Base-by-base conservation (phyloP, 2,797 vertebrate species). In the Syngnathus acus region DNA sequence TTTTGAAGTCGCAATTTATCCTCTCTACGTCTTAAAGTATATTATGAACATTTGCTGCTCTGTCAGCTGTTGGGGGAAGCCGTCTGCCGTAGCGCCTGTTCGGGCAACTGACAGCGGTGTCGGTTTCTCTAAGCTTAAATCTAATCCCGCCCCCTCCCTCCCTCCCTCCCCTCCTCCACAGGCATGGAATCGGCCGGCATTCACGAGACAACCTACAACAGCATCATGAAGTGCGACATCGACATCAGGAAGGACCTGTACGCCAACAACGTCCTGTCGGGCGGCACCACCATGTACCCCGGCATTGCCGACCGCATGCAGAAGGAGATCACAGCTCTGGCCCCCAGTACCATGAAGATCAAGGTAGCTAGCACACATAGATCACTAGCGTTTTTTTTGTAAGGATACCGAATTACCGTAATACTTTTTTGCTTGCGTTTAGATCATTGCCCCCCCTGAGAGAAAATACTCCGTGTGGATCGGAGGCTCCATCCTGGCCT, bases 391-490 rank as follows among this genome's bases (percentile, higher is more conserved):
- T 2, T 0, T 32, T 32, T 32, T 32, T 32, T 32, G 26, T 32
- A 55, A 47, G 1, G 14, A 17, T 16, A 11, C 14, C 16, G 16
- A 48, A 48, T 13, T 26, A 13, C 10, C 9, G 9, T 53, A 10
- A 21, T 10, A n/a, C 21, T 26, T 51, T 48, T 57, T 53, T 64
- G 23, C 91, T 89, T 77, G 64, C 55, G 47, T 73, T 55, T 80
- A 97, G 96, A 97, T 99, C 86, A 97, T 98, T 67, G 94, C 96
- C 76, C 95, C 95, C 0, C 95, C 95, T 7, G 94, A 98, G 90
- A 90, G 94, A 73, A 98, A 98, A 83, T 98, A 98, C 89, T 98
- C 96, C 0, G 95, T 98, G 53, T 98, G 95, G 95, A 97, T 99
- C 8, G 95, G 96, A 2, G 95, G 95, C 85, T 98, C 95, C 86